Evolutionary conservation across 2,797 vertebrate genomes (phyloP), one percentile per base, ranked within the genome.

Genomic region (Alfaro cultratus): DNA sequence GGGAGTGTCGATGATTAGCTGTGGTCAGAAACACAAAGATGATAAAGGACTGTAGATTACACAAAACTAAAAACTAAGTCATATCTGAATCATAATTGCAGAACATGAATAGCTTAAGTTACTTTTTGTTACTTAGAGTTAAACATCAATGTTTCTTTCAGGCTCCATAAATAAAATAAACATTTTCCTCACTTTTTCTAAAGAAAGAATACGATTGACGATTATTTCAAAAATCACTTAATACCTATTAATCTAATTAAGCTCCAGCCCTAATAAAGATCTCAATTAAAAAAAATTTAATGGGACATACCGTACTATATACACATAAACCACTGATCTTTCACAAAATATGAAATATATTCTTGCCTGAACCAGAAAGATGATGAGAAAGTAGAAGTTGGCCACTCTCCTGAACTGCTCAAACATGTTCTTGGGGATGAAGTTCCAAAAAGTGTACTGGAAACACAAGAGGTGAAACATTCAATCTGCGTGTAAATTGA

Each of bases 301-400:
- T 15, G 1, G 47, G 5, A 49, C 18, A 8, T 21, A 23, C 18
- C 18, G 2, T 21, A 23, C 18, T 29, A 57, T 4, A 15, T 57
- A 34, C 29, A 31, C 29, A 62, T 26, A 57, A 57, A 57, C n/a
- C 7, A 10, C 4, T 57, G 26, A 29, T 57, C 9, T 57, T 29
- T 57, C 7, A n/a, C 26, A 57, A 60, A 60, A 62, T 45, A 1
- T 31, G 29, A 60, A 60, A 62, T 45, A 1, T 31, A 79, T 29
- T 95, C n/a, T 96, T 94, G 99, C 98, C 98, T 99, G 98, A 80
- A 99, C 98, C 88, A 99, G 96, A 92, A 99, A 99, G 94, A 99
- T 99, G 84, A 99, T 99, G 87, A 99, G 97, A 79, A 99, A 99
- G 94, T 99, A 99, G 91, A 99, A 99, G 95, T 99, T 99, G 84